Evolutionary conservation across 2,113 vertebrate species (phyloP).

Genomic region (Labeo rohita): DNA sequence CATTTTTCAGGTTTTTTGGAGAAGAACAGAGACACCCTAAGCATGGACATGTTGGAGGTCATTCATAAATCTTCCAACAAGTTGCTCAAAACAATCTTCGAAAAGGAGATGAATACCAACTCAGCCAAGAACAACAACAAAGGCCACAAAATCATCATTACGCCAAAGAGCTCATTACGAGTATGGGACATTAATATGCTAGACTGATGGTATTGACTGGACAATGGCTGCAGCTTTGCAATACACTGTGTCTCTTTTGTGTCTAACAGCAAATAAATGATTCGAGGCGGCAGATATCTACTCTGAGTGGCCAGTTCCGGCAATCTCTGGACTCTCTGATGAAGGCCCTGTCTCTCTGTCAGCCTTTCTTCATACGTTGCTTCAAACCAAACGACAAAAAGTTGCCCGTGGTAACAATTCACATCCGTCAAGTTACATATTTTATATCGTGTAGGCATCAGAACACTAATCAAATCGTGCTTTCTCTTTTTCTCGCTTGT

Average conservation of each 20-base stretch:
- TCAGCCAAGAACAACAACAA: conserved; percentile 41
- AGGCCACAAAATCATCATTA: conserved; percentile 67
- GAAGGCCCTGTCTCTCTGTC: conserved; percentile 87
- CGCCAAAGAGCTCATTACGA: conserved; percentile 61
- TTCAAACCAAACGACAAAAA: conserved; percentile 94
- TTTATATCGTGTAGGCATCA: neutral
- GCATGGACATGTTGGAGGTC: conserved; percentile 81
- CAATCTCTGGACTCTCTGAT: conserved; percentile 93
- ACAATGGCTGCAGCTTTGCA: neutral
- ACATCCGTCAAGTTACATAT: neutral
- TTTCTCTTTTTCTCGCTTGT: conserved; percentile 21
- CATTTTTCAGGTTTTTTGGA: conserved; percentile 86
- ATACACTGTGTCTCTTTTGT: neutral
- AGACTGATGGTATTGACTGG: neutral
- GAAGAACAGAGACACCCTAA: conserved; percentile 92
- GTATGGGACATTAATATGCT: conserved; percentile 54
- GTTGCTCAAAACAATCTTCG: conserved; percentile 85
- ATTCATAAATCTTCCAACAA: conserved; percentile 84
- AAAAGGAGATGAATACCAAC: conserved; percentile 69
- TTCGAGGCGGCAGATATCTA: conserved; percentile 77
- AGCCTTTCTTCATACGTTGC: conserved; percentile 95
- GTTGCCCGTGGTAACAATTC: conserved; percentile 82
- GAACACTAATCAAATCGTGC: neutral
- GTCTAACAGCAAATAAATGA: conserved; percentile 68
- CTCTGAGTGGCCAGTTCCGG: conserved; percentile 89